Base-by-base conservation (phyloP, 2,797 vertebrate genomes). In the Sebastes itinus region DNA sequence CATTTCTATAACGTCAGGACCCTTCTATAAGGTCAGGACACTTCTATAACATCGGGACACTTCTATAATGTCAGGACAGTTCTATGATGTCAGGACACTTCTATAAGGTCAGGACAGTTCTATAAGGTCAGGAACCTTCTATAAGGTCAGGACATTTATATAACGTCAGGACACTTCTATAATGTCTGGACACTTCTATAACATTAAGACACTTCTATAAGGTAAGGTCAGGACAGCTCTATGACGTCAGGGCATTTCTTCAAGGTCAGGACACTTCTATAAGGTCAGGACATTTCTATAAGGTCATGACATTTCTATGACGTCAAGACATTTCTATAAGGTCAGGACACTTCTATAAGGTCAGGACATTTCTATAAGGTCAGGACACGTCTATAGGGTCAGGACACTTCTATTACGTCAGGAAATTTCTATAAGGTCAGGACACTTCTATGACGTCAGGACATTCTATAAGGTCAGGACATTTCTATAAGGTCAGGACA, bases 121-220 rank as follows among this genome's bases (percentile, higher is more conserved):
- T 25, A 7, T 27, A 14, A 25, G 11, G 1, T 14, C 1, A 56
- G 12, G 10, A 14, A 13, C 16, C 6, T 30, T 30, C 28, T 30
- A 59, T 5, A 28, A 59, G 55, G 3, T 1, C 1, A 27, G 22
- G 54, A 25, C 54, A 6, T 1, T 42, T 6, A 20, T 22, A 6
- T 12, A 11, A 0, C 0, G 1, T 3, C 5, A 3, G 12, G 12
- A 56, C 22, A 7, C 2, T 16, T 23, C 10, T 55, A 13, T 23
- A 6, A 55, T 0, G 5, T 23, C 1, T 1, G 5, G 11, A 23
- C 52, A 23, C 2, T 12, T 22, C 10, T 10, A 22, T 54, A 54
- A 54, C 2, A 3, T 4, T 1, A 35, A 1, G 30, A 56, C 33
- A 22, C 10, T 75, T 16, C 11, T 28, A 22, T 46, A 6, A 59